phyloP scores from a whole-genome alignment of 1,140 invertebrate species.

The Orchesella cincta region DNA sequence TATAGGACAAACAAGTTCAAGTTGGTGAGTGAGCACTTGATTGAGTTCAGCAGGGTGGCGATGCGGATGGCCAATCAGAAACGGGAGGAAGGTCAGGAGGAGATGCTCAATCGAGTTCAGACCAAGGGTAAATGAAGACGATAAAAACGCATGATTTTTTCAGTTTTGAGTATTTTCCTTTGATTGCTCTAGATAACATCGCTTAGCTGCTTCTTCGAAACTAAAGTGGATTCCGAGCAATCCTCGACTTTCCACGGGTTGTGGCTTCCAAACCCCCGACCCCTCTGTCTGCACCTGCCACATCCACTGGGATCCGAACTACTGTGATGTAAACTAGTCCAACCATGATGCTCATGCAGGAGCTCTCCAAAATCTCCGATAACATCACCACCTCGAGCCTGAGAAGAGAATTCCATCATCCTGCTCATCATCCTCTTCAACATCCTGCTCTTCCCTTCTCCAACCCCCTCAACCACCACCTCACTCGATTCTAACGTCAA shows the following conservation, averaged over 20 bases:
- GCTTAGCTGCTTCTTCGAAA: slow-evolving; percentile 92
- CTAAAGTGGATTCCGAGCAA: slow-evolving; percentile 90
- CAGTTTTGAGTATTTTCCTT: too few relatives aligned
- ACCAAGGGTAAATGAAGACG: slow-evolving; percentile 83
- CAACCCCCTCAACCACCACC: too few relatives aligned
- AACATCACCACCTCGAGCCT: not conserved
- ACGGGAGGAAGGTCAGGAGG: not conserved
- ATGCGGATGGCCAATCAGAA: too few relatives aligned
- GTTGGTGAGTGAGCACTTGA: slow-evolving; percentile 61
- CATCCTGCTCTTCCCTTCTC: not conserved
- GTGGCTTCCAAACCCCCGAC: not conserved
- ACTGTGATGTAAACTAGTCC: slow-evolving; percentile 9
- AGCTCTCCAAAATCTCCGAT: not conserved
- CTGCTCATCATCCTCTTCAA: not conserved
- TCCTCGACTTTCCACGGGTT: slow-evolving; percentile 25
- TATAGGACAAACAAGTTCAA: slow-evolving; percentile 81
- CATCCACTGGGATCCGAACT: not conserved
- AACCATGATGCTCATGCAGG: slow-evolving; percentile 26
- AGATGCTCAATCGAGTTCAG: slow-evolving; percentile 97
- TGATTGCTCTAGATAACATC: slow-evolving; percentile 78
- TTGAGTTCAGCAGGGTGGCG: slow-evolving; percentile 74
- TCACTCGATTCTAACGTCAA: slow-evolving; percentile 8
- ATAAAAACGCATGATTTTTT: too few relatives aligned
- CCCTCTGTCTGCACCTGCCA: not conserved
- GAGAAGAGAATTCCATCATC: not conserved